phyloP scores from a whole-genome alignment of 1,140 invertebrate genomes.

The Babylonia areolata region DNA sequence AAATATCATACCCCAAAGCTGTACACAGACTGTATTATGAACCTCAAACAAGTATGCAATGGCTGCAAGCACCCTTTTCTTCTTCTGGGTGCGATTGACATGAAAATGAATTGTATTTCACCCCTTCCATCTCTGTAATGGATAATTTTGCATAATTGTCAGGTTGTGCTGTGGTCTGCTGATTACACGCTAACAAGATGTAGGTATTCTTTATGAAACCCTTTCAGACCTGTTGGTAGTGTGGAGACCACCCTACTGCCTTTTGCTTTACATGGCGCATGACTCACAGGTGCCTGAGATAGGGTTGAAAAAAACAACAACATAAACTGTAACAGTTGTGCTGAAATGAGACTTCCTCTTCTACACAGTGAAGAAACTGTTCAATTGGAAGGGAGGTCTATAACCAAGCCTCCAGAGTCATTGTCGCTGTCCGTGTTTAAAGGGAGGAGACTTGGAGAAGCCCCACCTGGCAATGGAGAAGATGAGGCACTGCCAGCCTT shows the following conservation, averaged over 20 bases:
- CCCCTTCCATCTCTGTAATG: not conserved
- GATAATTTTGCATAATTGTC: not conserved
- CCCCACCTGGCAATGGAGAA: slow-evolving; percentile 1
- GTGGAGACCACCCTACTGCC: not conserved
- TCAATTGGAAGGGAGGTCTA: slow-evolving; percentile 27
- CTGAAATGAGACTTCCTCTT: not conserved
- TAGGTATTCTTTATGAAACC: not conserved
- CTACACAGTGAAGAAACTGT: not conserved
- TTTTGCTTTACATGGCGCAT: not conserved
- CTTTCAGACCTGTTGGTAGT: not conserved
- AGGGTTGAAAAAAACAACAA: not conserved
- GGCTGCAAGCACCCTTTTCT: not conserved
- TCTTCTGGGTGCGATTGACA: not conserved
- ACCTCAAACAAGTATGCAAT: not conserved
- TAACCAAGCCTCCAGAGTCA: slow-evolving; percentile 21
- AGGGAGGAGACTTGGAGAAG: slow-evolving; percentile 10
- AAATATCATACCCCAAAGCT: not conserved
- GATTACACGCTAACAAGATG: not conserved
- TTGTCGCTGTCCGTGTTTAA: slow-evolving; percentile 21
- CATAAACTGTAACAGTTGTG: not conserved
- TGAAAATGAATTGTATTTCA: not conserved
- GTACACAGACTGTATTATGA: not conserved
- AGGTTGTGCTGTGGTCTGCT: not conserved
- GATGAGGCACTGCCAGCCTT: slow-evolving; percentile 6
- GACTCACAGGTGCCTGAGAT: not conserved